Evolutionary conservation across 2,888 invertebrate species (phyloP).

Genomic region (Plusia festucae): DNA sequence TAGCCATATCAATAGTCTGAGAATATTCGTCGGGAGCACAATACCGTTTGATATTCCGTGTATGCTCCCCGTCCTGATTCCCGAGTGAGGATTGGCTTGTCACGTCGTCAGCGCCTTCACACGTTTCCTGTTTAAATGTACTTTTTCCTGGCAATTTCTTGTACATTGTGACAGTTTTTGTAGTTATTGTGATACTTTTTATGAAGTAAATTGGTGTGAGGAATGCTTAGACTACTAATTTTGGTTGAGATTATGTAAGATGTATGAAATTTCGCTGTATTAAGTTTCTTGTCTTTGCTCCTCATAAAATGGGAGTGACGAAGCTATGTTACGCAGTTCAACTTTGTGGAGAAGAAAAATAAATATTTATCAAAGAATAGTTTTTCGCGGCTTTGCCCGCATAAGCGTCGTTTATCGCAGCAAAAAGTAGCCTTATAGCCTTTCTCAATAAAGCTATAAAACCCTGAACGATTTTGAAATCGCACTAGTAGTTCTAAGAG

Average conservation of each 20-base stretch:
- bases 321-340: background rate
- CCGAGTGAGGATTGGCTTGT: constrained; percentile 74
- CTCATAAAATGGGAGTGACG: background rate
- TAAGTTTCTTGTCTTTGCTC: background rate
- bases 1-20: constrained; percentile 58
- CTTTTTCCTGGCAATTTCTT: constrained; percentile 61
- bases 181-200: constrained; percentile 33
- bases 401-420: no score
- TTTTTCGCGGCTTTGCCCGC: no score
- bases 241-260: background rate
- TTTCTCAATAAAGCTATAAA: no score
- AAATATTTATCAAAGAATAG: no score
- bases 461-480: no score
- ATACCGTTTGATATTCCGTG: constrained; percentile 79
- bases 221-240: background rate
- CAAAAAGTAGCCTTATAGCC: no score
- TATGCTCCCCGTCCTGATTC: constrained; percentile 74
- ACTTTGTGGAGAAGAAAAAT: no score
- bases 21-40: constrained; percentile 61
- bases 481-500: no score
- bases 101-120: constrained; percentile 69
- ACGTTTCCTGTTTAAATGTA: constrained; percentile 69
- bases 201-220: background rate
- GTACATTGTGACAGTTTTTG: constrained; percentile 45
- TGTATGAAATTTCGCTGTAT: background rate